Evolutionary conservation across 2,113 vertebrate species (phyloP), one percentile per base, ranked within the genome.

Genomic region (Tauraco erythrolophus): DNA sequence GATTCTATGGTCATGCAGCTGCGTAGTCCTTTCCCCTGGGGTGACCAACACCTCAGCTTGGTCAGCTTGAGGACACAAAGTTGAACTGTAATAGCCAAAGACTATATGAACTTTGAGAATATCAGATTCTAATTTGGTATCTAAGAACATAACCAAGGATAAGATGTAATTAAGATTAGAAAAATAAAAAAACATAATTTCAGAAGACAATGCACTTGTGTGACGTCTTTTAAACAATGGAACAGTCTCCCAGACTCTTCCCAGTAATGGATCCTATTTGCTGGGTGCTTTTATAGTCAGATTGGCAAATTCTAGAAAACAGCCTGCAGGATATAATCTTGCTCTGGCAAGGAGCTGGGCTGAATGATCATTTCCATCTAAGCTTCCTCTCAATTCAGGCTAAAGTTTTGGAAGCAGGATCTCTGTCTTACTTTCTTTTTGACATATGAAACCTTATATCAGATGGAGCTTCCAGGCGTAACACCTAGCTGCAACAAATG

Each of bases 91-190:
- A 71, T 25, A 92, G 51, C 56, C 76, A 94, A 71, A 23, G 68
- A 45, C 8, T 41, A 56, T 5, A 78, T 7, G 64, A 51, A 27
- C 56, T 75, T 94, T 43, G 58, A 78, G 60, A 96, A 82, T 25
- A 39, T 30, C 61, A 71, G 25, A 78, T 71, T 96, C 92, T 84
- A 81, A 89, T 84, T 92, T 76, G 57, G 46, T 94, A 84, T 71
- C 80, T 89, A 65, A 60, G 56, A 92, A 92, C 48, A 79, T 45
- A 84, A 95, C 27, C 56, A 89, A 71, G 84, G 61, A 71, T 91
- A 77, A 96, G 86, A 84, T 58, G 53, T n/a, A 94, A 89, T 45
- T 75, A 93, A 95, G 95, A 96, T 97, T 96, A 97, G 95, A 65
- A 91, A 80, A 86, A 75, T 86, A 92, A 12, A 88, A 84, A 92